phyloP scores from a whole-genome alignment of 2,797 vertebrate species.

The Takifugu rubripes region DNA sequence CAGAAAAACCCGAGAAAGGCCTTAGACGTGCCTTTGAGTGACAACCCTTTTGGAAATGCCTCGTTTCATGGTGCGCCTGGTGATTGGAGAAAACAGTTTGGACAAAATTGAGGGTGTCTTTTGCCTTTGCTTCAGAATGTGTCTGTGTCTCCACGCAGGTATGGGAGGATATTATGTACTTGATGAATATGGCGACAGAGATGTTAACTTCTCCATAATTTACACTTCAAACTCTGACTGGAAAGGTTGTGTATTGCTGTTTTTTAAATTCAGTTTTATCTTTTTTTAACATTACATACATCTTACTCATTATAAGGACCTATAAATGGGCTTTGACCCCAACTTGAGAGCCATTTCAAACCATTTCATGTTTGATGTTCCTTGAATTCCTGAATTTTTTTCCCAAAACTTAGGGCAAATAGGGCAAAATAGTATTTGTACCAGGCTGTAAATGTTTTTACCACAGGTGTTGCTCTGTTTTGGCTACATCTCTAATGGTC shows the following conservation, averaged over 20 bases:
- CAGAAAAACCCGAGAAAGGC: neutral
- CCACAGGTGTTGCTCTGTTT: too few relatives aligned
- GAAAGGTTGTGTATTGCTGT: conserved; percentile 63
- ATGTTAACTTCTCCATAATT: conserved; percentile 82
- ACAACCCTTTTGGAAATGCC: conserved; percentile 77
- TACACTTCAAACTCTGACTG: conserved; percentile 74
- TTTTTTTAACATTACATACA: neutral
- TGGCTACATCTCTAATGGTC: too few relatives aligned
- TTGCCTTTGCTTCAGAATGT: conserved; percentile 9
- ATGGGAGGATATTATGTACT: conserved; percentile 76
- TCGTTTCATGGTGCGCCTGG: conserved; percentile 78
- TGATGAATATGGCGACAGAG: conserved; percentile 86
- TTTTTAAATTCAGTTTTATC: too few relatives aligned
- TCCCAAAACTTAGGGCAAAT: too few relatives aligned
- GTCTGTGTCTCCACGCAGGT: conserved; percentile 63
- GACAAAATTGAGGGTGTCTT: neutral
- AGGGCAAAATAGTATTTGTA: too few relatives aligned
- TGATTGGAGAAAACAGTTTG: neutral
- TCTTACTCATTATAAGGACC: too few relatives aligned
- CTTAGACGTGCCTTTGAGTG: neutral
- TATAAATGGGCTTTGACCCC: too few relatives aligned
- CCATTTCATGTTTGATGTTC: too few relatives aligned
- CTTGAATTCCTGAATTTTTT: too few relatives aligned
- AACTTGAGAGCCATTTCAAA: too few relatives aligned
- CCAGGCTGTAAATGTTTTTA: too few relatives aligned